Conservation (phyloP, 2,888 invertebrate species). For the Oasisia sp. region DNA sequence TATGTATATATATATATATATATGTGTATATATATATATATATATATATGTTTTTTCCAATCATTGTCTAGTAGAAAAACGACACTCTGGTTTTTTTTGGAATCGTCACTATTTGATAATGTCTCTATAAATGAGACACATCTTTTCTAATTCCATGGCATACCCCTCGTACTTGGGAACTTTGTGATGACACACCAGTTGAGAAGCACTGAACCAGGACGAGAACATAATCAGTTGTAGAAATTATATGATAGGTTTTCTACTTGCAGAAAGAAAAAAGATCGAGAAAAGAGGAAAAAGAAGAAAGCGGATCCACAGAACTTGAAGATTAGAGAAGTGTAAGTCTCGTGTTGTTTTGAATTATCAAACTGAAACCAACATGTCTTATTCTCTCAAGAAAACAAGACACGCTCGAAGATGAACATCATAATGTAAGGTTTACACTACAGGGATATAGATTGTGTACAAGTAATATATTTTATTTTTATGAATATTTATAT, state of each 20-base stretch:
- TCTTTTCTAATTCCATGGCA: no score
- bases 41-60: no score
- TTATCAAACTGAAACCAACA: constrained; percentile 1
- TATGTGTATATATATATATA: no score
- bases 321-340: constrained; percentile 81
- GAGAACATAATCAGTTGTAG: neutral
- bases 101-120: no score
- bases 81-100: no score
- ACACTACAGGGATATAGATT: neutral
- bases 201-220: neutral
- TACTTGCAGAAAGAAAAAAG: constrained; percentile 69
- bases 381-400: neutral
- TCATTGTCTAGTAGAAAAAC: no score
- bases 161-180: no score
- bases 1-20: no score
- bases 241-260: neutral
- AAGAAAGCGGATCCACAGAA: constrained; percentile 79
- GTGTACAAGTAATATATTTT: neutral
- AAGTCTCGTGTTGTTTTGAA: constrained; percentile 53
- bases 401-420: no score
- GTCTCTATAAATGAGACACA: no score
- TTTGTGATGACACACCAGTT: no score
- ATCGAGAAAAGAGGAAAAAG: constrained; percentile 75
- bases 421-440: neutral
- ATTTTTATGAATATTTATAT: neutral